phyloP scores from a whole-genome alignment of 2,797 vertebrate species.

The Pseudopleuronectes americanus region DNA sequence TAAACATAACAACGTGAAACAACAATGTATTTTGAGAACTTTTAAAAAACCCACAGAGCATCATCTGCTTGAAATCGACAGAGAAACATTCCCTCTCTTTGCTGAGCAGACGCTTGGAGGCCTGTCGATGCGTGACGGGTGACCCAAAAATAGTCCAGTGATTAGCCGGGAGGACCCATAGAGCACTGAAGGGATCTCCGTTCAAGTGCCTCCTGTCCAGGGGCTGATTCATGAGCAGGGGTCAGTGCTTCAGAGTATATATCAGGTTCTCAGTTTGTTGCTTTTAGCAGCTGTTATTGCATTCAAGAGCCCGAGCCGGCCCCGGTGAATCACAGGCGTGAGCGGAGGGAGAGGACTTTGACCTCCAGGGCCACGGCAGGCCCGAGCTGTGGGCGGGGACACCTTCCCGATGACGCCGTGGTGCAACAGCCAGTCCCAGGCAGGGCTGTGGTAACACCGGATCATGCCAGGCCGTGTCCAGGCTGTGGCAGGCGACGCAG shows the following conservation, averaged over 20 bases:
- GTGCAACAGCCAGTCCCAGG: not conserved
- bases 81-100: constrained; percentile 33
- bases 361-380: constrained; percentile 16
- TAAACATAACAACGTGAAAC: constrained; percentile 43
- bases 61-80: constrained; percentile 59
- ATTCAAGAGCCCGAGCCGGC: constrained; percentile 65
- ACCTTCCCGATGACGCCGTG: constrained; percentile 13
- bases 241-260: constrained; percentile 69
- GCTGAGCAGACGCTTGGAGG: constrained; percentile 26
- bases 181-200: constrained; percentile 41
- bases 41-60: constrained; percentile 20
- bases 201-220: constrained; percentile 66
- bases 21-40: constrained; percentile 42
- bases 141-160: constrained; percentile 51
- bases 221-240: constrained; percentile 69
- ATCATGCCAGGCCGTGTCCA: constrained; percentile 42
- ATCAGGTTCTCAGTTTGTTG: constrained; percentile 80
- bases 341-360: constrained; percentile 16
- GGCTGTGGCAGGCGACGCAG: constrained; percentile 57
- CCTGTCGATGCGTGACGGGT: constrained; percentile 43
- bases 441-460: constrained; percentile 11
- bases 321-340: constrained; percentile 35
- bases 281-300: constrained; percentile 80
- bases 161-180: constrained; percentile 37
- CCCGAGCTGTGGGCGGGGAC: constrained; percentile 29